Evolutionary conservation across 37 sponge, comb jelly and placozoan genomes (phyloP).

Genomic region (Petrosia ficiformis): DNA sequence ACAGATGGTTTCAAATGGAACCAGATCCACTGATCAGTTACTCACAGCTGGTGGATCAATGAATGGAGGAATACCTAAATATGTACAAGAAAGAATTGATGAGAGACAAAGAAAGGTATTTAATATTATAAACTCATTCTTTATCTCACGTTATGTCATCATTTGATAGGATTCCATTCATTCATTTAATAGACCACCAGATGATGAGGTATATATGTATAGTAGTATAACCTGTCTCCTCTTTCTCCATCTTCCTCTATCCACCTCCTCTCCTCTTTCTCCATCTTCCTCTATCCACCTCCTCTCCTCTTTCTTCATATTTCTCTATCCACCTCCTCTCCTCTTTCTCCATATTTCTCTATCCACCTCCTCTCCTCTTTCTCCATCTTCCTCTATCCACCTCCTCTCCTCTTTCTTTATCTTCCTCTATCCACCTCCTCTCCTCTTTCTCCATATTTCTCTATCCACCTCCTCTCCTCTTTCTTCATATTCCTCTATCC

Average conservation of each 20-base stretch:
- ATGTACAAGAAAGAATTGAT: slow-evolving; percentile 76
- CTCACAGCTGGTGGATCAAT: background rate
- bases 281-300: too few species aligned
- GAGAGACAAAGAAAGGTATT: slow-evolving; percentile 70
- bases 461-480: too few species aligned
- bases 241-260: too few species aligned
- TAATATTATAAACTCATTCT: background rate
- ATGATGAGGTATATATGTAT: background rate
- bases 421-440: too few species aligned
- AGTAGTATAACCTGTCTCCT: background rate
- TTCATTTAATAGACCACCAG: background rate
- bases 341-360: slow-evolving; percentile 10
- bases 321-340: too few species aligned
- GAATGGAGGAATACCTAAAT: slow-evolving; percentile 77
- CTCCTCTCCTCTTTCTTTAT: slow-evolving; percentile 7
- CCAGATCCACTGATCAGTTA: background rate
- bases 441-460: background rate
- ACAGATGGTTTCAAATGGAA: background rate
- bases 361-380: too few species aligned
- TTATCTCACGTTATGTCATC: background rate
- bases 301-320: slow-evolving; percentile 18
- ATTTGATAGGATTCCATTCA: background rate
- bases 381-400: too few species aligned
- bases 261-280: too few species aligned
- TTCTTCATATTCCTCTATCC: background rate